A percentile compares a stretch with the other conserved stretches of the same genome.
These are phyloP conservation scores for Synodontis membranacea DNA, from an alignment of 2,113 vertebrate genomes.

Conservation along the genomic window DNA sequence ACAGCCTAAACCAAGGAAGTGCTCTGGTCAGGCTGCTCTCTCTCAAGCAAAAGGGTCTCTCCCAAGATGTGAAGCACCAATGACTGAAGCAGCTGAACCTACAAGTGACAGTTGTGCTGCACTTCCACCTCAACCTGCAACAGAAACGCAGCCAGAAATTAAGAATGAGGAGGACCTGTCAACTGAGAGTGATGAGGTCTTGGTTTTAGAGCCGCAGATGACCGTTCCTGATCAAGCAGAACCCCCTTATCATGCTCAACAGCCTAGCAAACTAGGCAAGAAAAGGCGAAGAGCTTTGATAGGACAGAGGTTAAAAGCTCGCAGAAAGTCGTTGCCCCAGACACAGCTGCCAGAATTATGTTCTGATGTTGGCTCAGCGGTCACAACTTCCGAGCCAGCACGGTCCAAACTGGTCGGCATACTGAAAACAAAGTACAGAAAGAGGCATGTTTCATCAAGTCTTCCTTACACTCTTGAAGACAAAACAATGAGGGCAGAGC, in stretches of 20 bases:
- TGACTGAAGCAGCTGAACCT: conserved; percentile 34
- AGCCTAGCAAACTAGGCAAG: conserved; percentile 63
- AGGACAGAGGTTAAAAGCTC: conserved; percentile 69
- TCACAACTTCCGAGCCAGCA: conserved; percentile 28
- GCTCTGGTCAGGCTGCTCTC: conserved; percentile 9
- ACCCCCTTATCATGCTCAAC: conserved; percentile 29
- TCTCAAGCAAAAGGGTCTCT: conserved; percentile 29
- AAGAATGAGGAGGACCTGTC: conserved; percentile 64
- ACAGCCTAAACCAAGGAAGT: conserved; percentile 57
- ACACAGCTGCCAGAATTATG: conserved; percentile 26
- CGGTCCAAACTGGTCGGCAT: conserved; percentile 65
- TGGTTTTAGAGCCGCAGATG: conserved; percentile 57
- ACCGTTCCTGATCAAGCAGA: conserved; percentile 43
- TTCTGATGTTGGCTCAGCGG: conserved; percentile 30
- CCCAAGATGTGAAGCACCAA: conserved; percentile 45
- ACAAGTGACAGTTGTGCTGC: conserved; percentile 29
- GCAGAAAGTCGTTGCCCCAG: conserved; percentile 54
- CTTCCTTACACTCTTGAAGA: conserved; percentile 59
- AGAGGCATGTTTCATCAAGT: conserved; percentile 53
- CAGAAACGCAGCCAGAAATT: conserved; percentile 52
- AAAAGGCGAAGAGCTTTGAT: conserved; percentile 70
- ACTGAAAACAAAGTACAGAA: conserved; percentile 70
- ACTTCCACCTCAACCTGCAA: conserved; percentile 34
- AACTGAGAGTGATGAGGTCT: conserved; percentile 61
- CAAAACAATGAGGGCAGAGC: conserved; percentile 60